Base-by-base conservation (phyloP, 2,888 invertebrate genomes). In the Lithophane ornitopus region DNA sequence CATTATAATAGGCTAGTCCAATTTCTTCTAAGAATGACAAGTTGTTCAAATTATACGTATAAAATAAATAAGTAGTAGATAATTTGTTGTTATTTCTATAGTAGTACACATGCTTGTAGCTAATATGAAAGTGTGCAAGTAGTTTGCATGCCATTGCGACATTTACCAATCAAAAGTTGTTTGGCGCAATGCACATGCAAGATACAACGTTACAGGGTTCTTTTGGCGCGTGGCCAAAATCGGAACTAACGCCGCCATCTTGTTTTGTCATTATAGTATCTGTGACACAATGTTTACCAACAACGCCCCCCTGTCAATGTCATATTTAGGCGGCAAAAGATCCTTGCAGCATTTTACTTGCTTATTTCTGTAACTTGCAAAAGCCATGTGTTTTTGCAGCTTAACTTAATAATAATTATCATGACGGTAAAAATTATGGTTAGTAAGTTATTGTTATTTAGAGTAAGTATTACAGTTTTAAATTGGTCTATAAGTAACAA, bases 381-480 rank as follows among this genome's bases (percentile, higher is more conserved):
- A 52, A 3, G 22, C 0, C 9, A 22, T 12, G 11, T n/a, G n/a
- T 12, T 4, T 54, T 4, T 54, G n/a, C 54, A n/a, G n/a, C 54
- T n/a, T n/a, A 12, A 54, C n/a, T 54, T 12, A 12, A n/a, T n/a
- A n/a, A 52, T 54, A 52, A 52, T 52, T 28, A 58, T 58, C n/a
- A 49, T 28, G n/a, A 59, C 19, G 19, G n/a, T 46, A 54, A 41
- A 39, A 28, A 14, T 3, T 46, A 56, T 56, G 8, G 8, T 26
- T 28, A 58, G 11, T 78, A 78, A 28, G 34, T 54, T 44, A 66
- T 46, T 46, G 46, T 46, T 56, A 26, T 46, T n/a, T 28, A 58
- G 56, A 76, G 7, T 44, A 54, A 46, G 9, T 49, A 39, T 28
- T 22, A 34, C 16, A 39, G 19, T 56, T 46, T 56, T 39, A 39